Evolutionary conservation across 2,888 invertebrate genomes (phyloP), one percentile per base, ranked within the genome.

Genomic region (Linnaemya vulpina): DNA sequence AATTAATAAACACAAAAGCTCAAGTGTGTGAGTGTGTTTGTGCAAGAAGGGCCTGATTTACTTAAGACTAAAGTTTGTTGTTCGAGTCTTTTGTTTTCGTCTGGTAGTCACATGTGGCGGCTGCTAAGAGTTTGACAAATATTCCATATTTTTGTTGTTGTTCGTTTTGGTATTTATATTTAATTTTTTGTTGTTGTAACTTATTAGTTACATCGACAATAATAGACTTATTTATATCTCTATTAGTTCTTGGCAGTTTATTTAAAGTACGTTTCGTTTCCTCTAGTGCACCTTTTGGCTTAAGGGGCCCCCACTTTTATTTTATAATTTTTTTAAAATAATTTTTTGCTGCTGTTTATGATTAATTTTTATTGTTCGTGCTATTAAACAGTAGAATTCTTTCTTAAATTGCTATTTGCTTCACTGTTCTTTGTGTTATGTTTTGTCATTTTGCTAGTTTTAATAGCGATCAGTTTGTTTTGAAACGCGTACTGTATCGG

Each of bases 401-500:
- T 55, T 38, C 67, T 65, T 49, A 55, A 5, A 30, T 30, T 63
- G 15, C 43, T 43, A 51, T 75, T 71, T 74, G 30, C 70, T 70
- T 25, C n/a, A 3, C 5, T 53, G n/a, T 40, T 43, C 13, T 17
- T 71, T 71, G 40, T 75, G 60, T 71, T 79, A 60, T 81, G 77
- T 83, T 76, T 77, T 80, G 77, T 70, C 63, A 77, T 68, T 80
- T 83, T 35, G 62, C 62, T 68, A 80, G 73, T 63, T 83, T 75
- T 55, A 74, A 60, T 60, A 68, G 73, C 62, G 80, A 70, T 86
- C 86, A 87, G 87, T 87, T 82, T 76, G 82, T 74, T 67, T 76
- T 80, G 80, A 84, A 79, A 68, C 86, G 83, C 80, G 77, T 73
- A 76, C 78, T 84, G 80, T 75, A 83, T 78, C 84, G 86, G 87